Conservation (phyloP, 2,888 invertebrate genomes). For the Gymnoscelis rufifasciata region DNA sequence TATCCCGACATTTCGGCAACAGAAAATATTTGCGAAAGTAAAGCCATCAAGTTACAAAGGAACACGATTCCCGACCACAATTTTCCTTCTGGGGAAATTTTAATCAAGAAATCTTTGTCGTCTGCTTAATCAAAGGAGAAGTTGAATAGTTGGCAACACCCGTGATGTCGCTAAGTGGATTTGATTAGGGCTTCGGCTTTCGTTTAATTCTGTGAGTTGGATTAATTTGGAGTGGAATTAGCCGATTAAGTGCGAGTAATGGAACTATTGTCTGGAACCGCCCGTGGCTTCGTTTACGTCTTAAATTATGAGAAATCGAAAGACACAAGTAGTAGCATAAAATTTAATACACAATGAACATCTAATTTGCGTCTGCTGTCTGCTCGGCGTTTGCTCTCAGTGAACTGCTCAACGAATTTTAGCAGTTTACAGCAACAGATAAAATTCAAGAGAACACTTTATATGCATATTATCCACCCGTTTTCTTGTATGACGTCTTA, state of each 20-base stretch:
- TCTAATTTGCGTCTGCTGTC: too few species aligned
- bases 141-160: constrained; percentile 45
- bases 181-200: constrained; percentile 43
- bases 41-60: constrained; percentile 51
- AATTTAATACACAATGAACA: not conserved
- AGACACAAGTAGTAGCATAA: not conserved
- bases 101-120: constrained; percentile 62
- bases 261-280: constrained; percentile 10
- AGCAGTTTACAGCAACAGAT: too few species aligned
- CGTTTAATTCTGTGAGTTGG: constrained; percentile 30
- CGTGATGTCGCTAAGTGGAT: constrained; percentile 37
- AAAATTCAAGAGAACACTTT: too few species aligned
- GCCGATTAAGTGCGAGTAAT: constrained; percentile 20
- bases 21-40: constrained; percentile 28
- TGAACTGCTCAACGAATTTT: too few species aligned
- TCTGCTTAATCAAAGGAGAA: constrained; percentile 59
- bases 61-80: constrained; percentile 35
- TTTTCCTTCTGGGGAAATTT: constrained; percentile 48
- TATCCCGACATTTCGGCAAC: constrained; percentile 28
- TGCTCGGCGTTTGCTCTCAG: too few species aligned
- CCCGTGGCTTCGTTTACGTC: not conserved
- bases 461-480: too few species aligned
- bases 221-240: constrained; percentile 25
- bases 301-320: not conserved
- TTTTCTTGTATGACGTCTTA: too few species aligned